Base-by-base conservation (phyloP, 2,888 invertebrate species). In the Spatulosminthurus flaviceps region DNA sequence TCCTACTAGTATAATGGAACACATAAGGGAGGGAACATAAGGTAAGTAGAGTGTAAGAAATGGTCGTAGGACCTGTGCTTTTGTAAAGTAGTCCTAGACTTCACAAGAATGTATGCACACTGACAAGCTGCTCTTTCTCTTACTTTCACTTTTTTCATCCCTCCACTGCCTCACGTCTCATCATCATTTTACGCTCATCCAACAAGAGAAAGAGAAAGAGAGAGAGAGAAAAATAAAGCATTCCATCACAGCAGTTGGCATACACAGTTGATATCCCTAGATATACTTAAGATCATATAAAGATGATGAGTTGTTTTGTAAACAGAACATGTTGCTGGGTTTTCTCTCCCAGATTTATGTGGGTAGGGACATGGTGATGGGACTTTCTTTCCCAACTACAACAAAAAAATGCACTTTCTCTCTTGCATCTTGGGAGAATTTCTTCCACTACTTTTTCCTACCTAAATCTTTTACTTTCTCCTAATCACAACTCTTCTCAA, bases 161-260 rank as follows among this genome's bases (percentile, higher is more conserved):
- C n/a, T n/a, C 16, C 21, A 4, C 64, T 22, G 64, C 2, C 64
- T 73, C 73, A 73, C 73, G 73, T 73, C 73, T 73, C 29, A 73
- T 73, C 73, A 73, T 73, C 73, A 60, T 73, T 73, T 73, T 72
- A 42, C 43, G 73, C 73, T 73, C 60, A 43, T 72, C 43, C 71
- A 71, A n/a, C n/a, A n/a, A n/a, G n/a, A n/a, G n/a, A n/a, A n/a
- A 41, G 41, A 41, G 13, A 41, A 41, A 41, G 7, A 41, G n/a
- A 51, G 51, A 16, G 16, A 51, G 51, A 2, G n/a, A 16, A 66
- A 66, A 66, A 66, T 66, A 66, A 66, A 28, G 66, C 26, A 66
- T 16, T 21, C 16, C 66, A 7, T 66, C 66, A 66, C 16, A 19
- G 66, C 16, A 51, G 16, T 51, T 34, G 34, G 34, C 34, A 34